These are phyloP conservation scores for Ceratotherium simum DNA, from an alignment of 2,113 vertebrate species.

Conservation along the genomic window DNA sequence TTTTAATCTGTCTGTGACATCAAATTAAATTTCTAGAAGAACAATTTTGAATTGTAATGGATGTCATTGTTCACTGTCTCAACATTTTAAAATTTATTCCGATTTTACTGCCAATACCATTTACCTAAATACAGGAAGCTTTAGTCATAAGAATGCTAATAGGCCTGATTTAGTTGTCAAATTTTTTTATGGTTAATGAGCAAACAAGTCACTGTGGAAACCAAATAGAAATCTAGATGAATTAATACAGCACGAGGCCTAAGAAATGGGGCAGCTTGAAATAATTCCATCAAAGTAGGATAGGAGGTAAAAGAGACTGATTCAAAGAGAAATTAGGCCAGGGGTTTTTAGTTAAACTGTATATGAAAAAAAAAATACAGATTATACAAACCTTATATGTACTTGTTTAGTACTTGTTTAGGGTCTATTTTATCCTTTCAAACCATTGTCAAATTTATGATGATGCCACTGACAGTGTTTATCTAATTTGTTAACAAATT, in stretches of 20 bases:
- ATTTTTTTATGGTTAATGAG: conserved; percentile 50
- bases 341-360: background rate
- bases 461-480: background rate
- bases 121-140: conserved; percentile 61
- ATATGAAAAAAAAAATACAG: background rate
- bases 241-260: background rate
- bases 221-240: conserved; percentile 25
- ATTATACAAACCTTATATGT: background rate
- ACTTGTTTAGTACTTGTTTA: conserved; percentile 19
- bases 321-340: conserved; percentile 1
- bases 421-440: conserved; percentile 40
- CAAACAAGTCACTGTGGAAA: conserved; percentile 43
- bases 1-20: background rate
- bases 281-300: conserved; percentile 26
- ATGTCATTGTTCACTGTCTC: conserved; percentile 54
- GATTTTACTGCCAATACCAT: conserved; percentile 37
- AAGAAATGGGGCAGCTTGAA: conserved; percentile 27
- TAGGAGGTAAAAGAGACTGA: background rate
- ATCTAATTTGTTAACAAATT: conserved; percentile 22
- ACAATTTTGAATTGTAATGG: conserved; percentile 43
- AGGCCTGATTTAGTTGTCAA: conserved; percentile 57
- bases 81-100: conserved; percentile 8
- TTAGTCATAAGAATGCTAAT: conserved; percentile 52
- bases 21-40: conserved; percentile 69
- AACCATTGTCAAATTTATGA: background rate